Base-by-base conservation (phyloP, 2,888 invertebrate genomes). In the Melanotus villosus region DNA sequence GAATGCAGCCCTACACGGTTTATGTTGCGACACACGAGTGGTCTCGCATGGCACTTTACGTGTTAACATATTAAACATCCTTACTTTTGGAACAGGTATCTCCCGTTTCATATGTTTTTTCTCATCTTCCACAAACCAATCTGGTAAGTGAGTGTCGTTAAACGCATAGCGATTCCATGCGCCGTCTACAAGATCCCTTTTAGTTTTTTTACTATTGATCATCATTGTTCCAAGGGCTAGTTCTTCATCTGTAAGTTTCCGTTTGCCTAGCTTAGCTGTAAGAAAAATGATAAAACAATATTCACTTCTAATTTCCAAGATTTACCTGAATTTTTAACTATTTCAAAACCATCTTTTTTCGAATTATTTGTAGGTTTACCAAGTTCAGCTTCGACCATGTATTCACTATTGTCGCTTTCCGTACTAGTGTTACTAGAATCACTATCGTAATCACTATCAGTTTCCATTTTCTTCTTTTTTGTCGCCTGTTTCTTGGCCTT, bases 101-200 rank as follows among this genome's bases (percentile, higher is more conserved):
- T 91, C 91, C 81, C 92, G 93, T 75, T 88, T 90, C 92, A 95
- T 95, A 80, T 98, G 97, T 81, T 93, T 92, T 71, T 91, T 90
- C 84, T 99, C 99, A 78, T 99, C 99, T 68, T 95, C 91, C 0
- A 90, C 89, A 85, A 99, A 99, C 99, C 99, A 99, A 77, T 94
- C 93, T 0, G 99, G 99, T 52, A 99, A 87, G 81, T 94, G 89
- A 1, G 91, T 91, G 83, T 99, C 99, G 80, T 97, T 96, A 81
- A 95, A 97, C 1, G 94, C 91, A 82, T 95, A 98, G 77, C 97
- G 90, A 85, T 98, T 97, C 94, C 96, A 99, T 0, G 93, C 96
- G 56, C 90, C 92, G 82, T 99, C 98, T 7, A 93, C 87, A 7
- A 99, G 86, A 81, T 99, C 98, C 32, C 98, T 89, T 79, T 94